Base-by-base conservation (phyloP, 1,140 invertebrate genomes). In the Latrodectus geometricus region DNA sequence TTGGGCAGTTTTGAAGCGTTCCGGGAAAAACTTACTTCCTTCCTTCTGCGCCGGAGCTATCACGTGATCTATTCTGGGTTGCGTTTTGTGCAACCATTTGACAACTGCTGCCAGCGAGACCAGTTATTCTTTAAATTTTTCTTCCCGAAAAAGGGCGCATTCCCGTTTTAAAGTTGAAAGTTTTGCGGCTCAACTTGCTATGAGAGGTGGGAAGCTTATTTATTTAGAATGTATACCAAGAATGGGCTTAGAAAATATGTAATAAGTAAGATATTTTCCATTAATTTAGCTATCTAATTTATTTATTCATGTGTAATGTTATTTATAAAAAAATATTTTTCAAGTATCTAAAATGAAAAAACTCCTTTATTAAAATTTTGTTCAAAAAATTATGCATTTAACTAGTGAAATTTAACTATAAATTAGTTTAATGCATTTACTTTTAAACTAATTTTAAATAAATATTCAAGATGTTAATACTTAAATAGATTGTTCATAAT, bases 51-150 rank as follows among this genome's bases (percentile, higher is more conserved):
- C 78, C 48, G 48, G 76, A 78, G 76, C 76, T 78, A 66, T 80
- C 78, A 80, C 78, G 78, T 80, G 78, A 80, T 9, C 78, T 80
- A 70, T 80, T 80, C 78, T 66, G 78, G 78, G 78, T 66, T 66
- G 76, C 76, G 56, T 61, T 52, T 76, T 54, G 49, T 74, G 74
- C 50, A 76, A 76, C 52, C 54, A 61, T 56, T 23, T 52, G 8
- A 52, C 21, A 76, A 76, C 54, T 54, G 74, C 61, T 65, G 12
- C 35, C 23, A 14, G 17, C 9, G 61, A 21, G 76, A 78, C 23
- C 48, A 54, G 74, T 76, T 76, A 12, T 11, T 76, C 14, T 21
- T 20, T n/a, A 76, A 61, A 56, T 76, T 76, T 17, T 61, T 11
- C 54, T 8, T 61, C 54, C 17, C 35, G 5, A 35, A 35, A 5